These are phyloP conservation scores for Thamnaconus septentrionalis DNA, from an alignment of 2,113 vertebrate species.

Conservation along the genomic window DNA sequence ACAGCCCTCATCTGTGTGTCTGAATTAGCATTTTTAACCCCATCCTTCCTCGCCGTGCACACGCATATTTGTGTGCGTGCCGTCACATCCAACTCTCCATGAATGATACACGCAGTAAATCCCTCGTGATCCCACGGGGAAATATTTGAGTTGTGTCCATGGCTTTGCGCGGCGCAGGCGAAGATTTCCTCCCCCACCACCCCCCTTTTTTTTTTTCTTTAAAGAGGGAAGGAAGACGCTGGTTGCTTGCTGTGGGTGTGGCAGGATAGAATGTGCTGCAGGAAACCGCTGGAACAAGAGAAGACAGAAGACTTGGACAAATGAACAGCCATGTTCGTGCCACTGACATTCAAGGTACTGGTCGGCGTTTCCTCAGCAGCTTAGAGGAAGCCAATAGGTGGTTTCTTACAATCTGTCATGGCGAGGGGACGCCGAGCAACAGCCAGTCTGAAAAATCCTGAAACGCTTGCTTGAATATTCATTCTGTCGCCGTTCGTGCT, in stretches of 20 bases:
- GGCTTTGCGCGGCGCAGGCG: constrained; percentile 45
- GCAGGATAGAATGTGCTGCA: constrained; percentile 29
- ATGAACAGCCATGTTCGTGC: not conserved
- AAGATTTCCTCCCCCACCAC: not conserved
- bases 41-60: constrained; percentile 18
- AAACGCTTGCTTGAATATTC: constrained; percentile 39
- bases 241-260: constrained; percentile 41
- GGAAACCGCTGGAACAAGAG: constrained; percentile 3
- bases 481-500: constrained; percentile 25
- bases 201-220: no score
- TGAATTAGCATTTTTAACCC: constrained; percentile 67
- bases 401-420: constrained; percentile 46
- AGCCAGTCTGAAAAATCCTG: constrained; percentile 20
- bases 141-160: constrained; percentile 50
- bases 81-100: constrained; percentile 56
- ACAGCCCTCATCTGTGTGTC: constrained; percentile 50
- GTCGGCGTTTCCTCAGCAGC: constrained; percentile 36
- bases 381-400: constrained; percentile 30
- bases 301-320: not conserved
- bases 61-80: constrained; percentile 41
- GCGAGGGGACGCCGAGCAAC: constrained; percentile 17
- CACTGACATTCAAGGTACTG: constrained; percentile 29
- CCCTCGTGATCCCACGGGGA: constrained; percentile 33
- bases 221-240: constrained; percentile 29
- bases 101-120: constrained; percentile 66